A percentile compares a stretch with the other conserved stretches of the same genome.
These are phyloP conservation scores for Toxonevra muliebris DNA, from an alignment of 2,888 invertebrate species.

Conservation along the genomic window DNA sequence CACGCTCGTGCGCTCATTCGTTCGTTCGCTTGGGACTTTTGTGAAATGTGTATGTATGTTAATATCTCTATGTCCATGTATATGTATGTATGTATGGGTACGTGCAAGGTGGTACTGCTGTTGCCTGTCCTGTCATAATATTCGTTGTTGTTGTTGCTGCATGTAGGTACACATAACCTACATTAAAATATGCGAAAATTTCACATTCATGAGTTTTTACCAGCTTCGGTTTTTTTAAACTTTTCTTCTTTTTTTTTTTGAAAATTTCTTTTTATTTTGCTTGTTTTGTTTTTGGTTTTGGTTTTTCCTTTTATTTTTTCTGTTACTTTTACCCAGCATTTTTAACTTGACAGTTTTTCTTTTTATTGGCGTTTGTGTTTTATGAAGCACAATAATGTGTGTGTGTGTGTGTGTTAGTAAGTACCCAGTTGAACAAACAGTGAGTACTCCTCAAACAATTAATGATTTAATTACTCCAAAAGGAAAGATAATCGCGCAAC, in stretches of 20 bases:
- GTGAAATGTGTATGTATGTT: too few species aligned
- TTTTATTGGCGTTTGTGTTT: constrained; percentile 4
- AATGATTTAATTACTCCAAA: too few species aligned
- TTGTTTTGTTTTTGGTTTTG: constrained; percentile 10
- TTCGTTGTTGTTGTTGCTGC: constrained; percentile 18
- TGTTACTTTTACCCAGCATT: constrained; percentile 4
- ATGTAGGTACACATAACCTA: constrained; percentile 22
- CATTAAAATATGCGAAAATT: constrained; percentile 31
- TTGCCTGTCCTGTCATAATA: neutral
- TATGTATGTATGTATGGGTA: neutral
- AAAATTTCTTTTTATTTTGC: neutral
- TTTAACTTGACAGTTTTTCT: constrained; percentile 2
- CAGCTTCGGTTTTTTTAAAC: constrained; percentile 3
- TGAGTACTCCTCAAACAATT: too few species aligned
- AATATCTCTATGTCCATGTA: too few species aligned
- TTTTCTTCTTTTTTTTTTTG: too few species aligned
- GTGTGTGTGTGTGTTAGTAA: neutral
- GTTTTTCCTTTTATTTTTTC: constrained; percentile 4
- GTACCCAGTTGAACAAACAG: too few species aligned
- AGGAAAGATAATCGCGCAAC: too few species aligned
- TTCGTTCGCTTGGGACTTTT: too few species aligned
- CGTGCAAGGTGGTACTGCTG: too few species aligned
- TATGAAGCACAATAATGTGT: constrained; percentile 6
- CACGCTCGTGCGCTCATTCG: too few species aligned
- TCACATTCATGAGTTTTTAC: constrained; percentile 27